Evolutionary conservation across 2,113 vertebrate genomes (phyloP).

Genomic region (Periophthalmodon schlosseri): DNA sequence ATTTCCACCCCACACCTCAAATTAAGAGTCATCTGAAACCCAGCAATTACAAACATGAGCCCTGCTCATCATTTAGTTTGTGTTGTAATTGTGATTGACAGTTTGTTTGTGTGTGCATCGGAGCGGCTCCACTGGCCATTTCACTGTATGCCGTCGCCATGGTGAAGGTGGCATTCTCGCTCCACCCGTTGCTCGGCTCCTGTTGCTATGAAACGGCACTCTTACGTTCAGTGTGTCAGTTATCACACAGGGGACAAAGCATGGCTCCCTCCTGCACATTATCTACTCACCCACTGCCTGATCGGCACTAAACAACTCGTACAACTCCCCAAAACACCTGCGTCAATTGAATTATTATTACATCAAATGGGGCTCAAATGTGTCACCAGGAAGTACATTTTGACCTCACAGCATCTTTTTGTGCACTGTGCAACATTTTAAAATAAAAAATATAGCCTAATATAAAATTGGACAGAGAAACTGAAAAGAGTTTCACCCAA

Average conservation of each 20-base stretch:
- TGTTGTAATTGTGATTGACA: neutral
- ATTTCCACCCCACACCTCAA: too few relatives aligned
- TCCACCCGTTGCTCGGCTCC: slow-evolving; percentile 14
- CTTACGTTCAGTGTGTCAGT: slow-evolving; percentile 32
- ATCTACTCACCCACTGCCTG: slow-evolving; percentile 22
- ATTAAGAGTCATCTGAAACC: too few relatives aligned
- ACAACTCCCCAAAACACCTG: neutral
- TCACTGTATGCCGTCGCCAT: slow-evolving; percentile 56
- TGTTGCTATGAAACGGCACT: slow-evolving; percentile 53
- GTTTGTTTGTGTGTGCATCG: slow-evolving; percentile 15
- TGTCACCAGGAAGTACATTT: slow-evolving; percentile 7
- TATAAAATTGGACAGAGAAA: too few relatives aligned
- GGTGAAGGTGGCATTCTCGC: slow-evolving; percentile 47
- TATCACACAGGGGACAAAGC: slow-evolving; percentile 31
- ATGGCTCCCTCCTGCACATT: slow-evolving; percentile 30
- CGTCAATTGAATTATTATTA: neutral
- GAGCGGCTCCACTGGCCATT: slow-evolving; percentile 36
- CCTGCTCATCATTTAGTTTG: neutral
- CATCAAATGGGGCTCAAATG: neutral
- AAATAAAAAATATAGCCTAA: too few relatives aligned
- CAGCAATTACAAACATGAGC: too few relatives aligned
- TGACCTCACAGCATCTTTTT: slow-evolving; percentile 42
- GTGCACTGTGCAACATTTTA: neutral
- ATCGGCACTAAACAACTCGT: neutral
- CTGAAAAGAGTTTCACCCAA: too few relatives aligned